Evolutionary conservation across 1,140 invertebrate species (phyloP).

Genomic region (Drosophila chauvacae): DNA sequence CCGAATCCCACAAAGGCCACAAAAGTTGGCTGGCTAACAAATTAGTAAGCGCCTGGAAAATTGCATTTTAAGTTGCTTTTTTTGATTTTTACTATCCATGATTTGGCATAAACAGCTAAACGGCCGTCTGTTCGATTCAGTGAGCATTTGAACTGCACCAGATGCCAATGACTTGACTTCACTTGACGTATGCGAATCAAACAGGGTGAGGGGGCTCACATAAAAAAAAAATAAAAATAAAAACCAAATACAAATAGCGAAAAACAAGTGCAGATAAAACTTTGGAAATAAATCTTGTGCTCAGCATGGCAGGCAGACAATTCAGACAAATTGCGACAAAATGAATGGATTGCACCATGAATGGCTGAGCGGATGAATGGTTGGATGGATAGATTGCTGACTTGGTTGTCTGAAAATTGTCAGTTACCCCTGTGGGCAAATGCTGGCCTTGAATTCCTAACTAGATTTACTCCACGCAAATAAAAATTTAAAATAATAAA

Average conservation of each 20-base stretch:
- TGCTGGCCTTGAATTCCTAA: slow-evolving; percentile 23
- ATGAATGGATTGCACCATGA: slow-evolving; percentile 52
- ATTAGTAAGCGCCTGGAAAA: slow-evolving; percentile 62
- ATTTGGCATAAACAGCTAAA: slow-evolving; percentile 69
- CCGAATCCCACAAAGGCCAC: slow-evolving; percentile 29
- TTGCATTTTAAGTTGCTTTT: slow-evolving; percentile 54
- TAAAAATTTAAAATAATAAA: slow-evolving; percentile 1
- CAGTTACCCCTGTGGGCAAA: slow-evolving; percentile 12
- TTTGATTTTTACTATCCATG: slow-evolving; percentile 53
- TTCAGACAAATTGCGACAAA: slow-evolving; percentile 52
- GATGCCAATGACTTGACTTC: slow-evolving; percentile 82
- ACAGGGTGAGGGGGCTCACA: slow-evolving; percentile 7
- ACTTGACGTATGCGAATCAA: slow-evolving; percentile 83
- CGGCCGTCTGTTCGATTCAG: slow-evolving; percentile 59
- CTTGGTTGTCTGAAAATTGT: slow-evolving; percentile 46
- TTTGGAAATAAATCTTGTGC: slow-evolving; percentile 53
- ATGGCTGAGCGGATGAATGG: slow-evolving; percentile 39
- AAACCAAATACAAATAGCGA: slow-evolving; percentile 24
- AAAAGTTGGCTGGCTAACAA: slow-evolving; percentile 71
- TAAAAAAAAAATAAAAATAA: slow-evolving; percentile 18
- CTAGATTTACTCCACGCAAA: not conserved
- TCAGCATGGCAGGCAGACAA: slow-evolving; percentile 48
- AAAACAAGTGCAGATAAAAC: slow-evolving; percentile 50
- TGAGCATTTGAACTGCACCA: slow-evolving; percentile 78
- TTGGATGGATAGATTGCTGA: slow-evolving; percentile 46